Evolutionary conservation across 2,113 vertebrate genomes (phyloP).

Genomic region (Callaeas wilsoni): DNA sequence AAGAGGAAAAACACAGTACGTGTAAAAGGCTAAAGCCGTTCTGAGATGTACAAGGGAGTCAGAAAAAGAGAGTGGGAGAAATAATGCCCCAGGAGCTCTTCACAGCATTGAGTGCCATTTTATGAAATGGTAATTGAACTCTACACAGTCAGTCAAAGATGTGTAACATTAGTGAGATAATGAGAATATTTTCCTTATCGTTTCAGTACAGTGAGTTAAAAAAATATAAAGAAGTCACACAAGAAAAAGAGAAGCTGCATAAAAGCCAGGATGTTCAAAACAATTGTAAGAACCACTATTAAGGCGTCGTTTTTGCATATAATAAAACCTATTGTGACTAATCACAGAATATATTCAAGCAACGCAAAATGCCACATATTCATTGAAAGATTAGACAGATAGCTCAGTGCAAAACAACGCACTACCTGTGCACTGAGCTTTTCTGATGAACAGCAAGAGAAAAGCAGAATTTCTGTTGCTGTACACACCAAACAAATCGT

Average conservation of each 20-base stretch:
- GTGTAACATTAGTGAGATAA: not conserved
- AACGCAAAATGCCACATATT: not conserved
- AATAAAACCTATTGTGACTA: not conserved
- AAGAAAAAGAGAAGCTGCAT: not conserved
- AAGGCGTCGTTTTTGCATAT: not conserved
- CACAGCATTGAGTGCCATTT: not conserved
- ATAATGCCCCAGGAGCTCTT: not conserved
- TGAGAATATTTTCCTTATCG: not conserved
- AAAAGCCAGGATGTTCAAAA: not conserved
- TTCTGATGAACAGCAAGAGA: not conserved
- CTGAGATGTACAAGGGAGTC: not conserved
- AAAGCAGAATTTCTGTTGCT: not conserved
- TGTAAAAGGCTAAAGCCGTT: not conserved
- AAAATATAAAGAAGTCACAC: not conserved
- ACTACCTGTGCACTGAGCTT: not conserved
- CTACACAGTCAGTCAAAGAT: not conserved
- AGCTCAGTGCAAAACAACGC: not conserved
- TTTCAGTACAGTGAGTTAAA: not conserved
- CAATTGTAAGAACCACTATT: not conserved
- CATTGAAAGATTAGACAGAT: not conserved
- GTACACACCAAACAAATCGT: not conserved
- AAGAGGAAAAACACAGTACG: not conserved
- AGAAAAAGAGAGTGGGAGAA: not conserved
- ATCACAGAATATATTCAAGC: not conserved
- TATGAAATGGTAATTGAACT: not conserved